These are phyloP conservation scores for Yponomeuta malinellus DNA, from an alignment of 2,888 invertebrate species.

Conservation along the genomic window DNA sequence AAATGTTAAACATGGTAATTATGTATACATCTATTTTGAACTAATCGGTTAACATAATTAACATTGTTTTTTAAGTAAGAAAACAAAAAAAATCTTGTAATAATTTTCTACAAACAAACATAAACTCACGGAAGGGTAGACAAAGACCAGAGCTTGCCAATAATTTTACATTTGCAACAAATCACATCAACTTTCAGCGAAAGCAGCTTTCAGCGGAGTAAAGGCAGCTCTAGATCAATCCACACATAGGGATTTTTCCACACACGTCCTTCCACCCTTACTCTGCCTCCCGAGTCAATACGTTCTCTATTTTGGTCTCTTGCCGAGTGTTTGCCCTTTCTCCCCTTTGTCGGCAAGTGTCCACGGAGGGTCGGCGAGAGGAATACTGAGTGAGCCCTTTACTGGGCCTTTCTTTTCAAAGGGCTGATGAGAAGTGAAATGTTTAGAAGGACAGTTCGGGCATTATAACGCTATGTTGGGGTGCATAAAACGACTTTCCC, in stretches of 20 bases:
- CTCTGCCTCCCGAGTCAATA: slow-evolving; percentile 74
- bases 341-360: slow-evolving; percentile 50
- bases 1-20: too few species aligned
- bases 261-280: slow-evolving; percentile 55
- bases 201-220: slow-evolving; percentile 15
- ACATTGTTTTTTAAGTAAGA: too few species aligned
- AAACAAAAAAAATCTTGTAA: too few species aligned
- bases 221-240: slow-evolving; percentile 38
- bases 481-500: too few species aligned
- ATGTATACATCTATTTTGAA: too few species aligned
- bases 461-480: too few species aligned
- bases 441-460: background rate
- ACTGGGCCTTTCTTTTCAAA: slow-evolving; percentile 18
- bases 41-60: too few species aligned
- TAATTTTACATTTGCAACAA: too few species aligned
- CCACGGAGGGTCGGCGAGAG: slow-evolving; percentile 54
- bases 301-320: slow-evolving; percentile 64
- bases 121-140: too few species aligned
- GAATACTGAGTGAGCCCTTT: slow-evolving; percentile 65
- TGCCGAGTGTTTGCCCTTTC: slow-evolving; percentile 63
- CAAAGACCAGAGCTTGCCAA: too few species aligned
- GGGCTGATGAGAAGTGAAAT: background rate
- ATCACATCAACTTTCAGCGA: too few species aligned
- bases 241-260: slow-evolving; percentile 37
- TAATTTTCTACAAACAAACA: too few species aligned